These are phyloP conservation scores for Rapana venosa DNA, from an alignment of 2,888 invertebrate species.

Conservation along the genomic window DNA sequence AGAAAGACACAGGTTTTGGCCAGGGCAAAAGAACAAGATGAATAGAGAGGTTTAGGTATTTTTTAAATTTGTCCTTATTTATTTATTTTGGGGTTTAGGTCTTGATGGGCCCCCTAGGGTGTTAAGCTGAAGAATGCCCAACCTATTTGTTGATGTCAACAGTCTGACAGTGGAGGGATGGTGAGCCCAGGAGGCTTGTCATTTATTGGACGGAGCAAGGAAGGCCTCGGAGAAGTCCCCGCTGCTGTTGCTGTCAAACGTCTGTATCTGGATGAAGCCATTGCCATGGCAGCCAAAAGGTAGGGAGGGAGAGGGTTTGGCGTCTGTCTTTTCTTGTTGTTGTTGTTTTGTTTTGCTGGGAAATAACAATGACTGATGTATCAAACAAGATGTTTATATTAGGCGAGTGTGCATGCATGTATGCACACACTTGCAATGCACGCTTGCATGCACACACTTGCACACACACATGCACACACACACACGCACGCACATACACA, in stretches of 20 bases:
- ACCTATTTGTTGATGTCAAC: constrained; percentile 2
- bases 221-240: constrained; percentile 65
- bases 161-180: constrained; percentile 71
- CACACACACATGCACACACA: constrained; percentile 13
- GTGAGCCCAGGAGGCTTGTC: constrained; percentile 70
- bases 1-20: too few species aligned
- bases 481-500: constrained; percentile 16
- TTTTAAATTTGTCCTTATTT: too few species aligned
- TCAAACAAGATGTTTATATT: background rate
- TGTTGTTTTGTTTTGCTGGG: background rate
- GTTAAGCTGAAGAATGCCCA: too few species aligned
- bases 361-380: background rate
- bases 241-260: constrained; percentile 72
- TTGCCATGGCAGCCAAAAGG: constrained; percentile 70
- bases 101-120: too few species aligned
- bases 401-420: background rate
- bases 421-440: background rate
- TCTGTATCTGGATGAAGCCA: constrained; percentile 66
- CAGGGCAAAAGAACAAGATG: too few species aligned
- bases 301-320: constrained; percentile 30
- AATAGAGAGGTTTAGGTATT: too few species aligned
- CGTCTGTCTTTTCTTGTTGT: background rate
- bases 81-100: too few species aligned
- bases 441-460: background rate
- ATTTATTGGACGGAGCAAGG: constrained; percentile 67